phyloP scores from a whole-genome alignment of 2,797 vertebrate genomes.

The Dicrostonyx torquatus region DNA sequence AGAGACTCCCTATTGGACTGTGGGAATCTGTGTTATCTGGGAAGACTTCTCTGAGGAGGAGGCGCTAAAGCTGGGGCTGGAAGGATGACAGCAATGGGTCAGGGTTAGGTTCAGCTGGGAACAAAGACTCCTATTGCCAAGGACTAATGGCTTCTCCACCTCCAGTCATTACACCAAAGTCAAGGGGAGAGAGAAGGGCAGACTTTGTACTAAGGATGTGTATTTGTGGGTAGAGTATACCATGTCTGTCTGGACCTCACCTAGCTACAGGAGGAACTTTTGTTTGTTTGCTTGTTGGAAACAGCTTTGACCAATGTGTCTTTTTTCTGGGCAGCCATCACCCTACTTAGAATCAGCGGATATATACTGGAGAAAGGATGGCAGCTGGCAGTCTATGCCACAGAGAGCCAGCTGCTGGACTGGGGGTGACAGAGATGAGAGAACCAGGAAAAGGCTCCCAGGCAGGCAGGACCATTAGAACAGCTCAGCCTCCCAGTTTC shows the following conservation, averaged over 20 bases:
- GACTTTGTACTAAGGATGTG: background rate
- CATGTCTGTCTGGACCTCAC: background rate
- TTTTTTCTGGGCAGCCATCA: background rate
- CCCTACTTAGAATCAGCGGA: background rate
- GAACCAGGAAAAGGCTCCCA: background rate
- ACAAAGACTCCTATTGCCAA: background rate
- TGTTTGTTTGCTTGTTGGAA: background rate
- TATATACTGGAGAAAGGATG: background rate
- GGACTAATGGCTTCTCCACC: background rate
- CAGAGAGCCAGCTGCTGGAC: background rate
- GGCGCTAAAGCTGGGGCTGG: background rate
- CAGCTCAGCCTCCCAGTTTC: background rate
- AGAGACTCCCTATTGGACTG: background rate
- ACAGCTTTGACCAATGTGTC: background rate
- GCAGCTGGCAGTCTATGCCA: background rate
- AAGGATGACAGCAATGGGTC: background rate
- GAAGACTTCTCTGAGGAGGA: constrained; percentile 12
- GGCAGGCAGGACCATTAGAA: background rate
- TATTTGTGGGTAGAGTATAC: background rate
- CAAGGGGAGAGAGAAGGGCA: background rate
- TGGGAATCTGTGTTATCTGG: background rate
- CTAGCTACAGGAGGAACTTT: background rate
- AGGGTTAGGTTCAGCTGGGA: background rate
- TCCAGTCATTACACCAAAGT: background rate
- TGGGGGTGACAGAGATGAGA: background rate